phyloP scores from a whole-genome alignment of 2,888 invertebrate genomes.

The Oasisia sp. region DNA sequence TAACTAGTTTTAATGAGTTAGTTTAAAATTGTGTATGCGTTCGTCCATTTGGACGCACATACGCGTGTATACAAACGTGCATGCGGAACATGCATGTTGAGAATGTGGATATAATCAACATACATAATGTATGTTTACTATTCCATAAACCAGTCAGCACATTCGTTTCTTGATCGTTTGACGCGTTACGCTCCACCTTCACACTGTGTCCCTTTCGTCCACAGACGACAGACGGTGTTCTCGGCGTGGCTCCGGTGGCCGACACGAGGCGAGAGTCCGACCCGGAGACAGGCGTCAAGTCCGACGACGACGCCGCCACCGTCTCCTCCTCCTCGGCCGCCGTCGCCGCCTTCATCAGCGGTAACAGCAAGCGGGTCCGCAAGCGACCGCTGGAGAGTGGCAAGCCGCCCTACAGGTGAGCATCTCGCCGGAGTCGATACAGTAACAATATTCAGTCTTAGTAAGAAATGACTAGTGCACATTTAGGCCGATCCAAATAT shows the following conservation, averaged over 20 bases:
- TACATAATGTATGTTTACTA: background rate
- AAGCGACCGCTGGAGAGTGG: conserved; percentile 53
- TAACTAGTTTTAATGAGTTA: too few relatives aligned
- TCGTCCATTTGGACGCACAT: background rate
- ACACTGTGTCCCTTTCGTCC: background rate
- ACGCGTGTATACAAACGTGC: background rate
- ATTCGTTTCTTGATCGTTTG: background rate
- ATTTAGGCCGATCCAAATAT: background rate
- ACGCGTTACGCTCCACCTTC: background rate
- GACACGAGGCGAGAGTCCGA: background rate
- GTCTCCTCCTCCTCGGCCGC: conserved; percentile 17
- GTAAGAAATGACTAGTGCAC: background rate
- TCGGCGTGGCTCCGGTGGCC: background rate
- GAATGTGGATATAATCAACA: background rate
- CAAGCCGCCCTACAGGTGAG: conserved; percentile 53
- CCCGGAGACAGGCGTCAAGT: background rate
- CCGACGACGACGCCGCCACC: background rate
- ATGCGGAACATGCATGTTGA: background rate
- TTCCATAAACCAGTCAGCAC: too few relatives aligned
- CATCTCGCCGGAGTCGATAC: background rate
- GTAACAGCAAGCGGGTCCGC: conserved; percentile 35
- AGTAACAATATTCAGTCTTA: background rate
- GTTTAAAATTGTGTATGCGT: background rate
- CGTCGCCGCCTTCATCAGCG: conserved; percentile 25
- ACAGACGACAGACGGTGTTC: conserved; percentile 10